phyloP scores from a whole-genome alignment of 2,888 invertebrate genomes.

The Acleris emargana region DNA sequence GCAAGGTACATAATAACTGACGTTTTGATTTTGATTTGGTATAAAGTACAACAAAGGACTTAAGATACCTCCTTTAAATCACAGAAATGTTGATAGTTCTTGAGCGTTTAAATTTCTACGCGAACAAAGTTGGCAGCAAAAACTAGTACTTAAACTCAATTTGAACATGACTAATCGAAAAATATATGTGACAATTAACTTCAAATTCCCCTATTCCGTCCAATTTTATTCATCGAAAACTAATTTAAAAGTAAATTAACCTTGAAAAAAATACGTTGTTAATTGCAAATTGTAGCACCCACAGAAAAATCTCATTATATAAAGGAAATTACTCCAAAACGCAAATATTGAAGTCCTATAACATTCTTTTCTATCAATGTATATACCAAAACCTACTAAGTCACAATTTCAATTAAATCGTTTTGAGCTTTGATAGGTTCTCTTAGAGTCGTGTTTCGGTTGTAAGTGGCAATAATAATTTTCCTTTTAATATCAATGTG shows the following conservation, averaged over 20 bases:
- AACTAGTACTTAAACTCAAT: no score
- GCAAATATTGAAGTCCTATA: constrained; percentile 66
- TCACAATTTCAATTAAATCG: constrained; percentile 9
- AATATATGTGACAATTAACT: no score
- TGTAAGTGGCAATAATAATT: constrained; percentile 54
- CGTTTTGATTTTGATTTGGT: no score
- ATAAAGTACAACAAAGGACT: no score
- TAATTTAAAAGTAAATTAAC: constrained; percentile 12
- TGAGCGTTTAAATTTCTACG: no score
- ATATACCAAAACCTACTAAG: constrained; percentile 43
- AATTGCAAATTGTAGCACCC: constrained; percentile 28
- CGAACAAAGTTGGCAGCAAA: no score
- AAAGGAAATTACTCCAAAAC: constrained; percentile 62
- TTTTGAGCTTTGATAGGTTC: constrained; percentile 33
- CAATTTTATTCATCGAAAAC: background rate
- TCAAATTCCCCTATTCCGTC: background rate
- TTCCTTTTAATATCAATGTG: constrained; percentile 54
- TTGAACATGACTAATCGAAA: no score
- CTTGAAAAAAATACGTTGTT: constrained; percentile 5
- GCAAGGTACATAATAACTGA: no score
- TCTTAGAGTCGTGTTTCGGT: constrained; percentile 40
- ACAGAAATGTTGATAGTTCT: no score
- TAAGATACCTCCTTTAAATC: no score
- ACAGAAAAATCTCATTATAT: constrained; percentile 53
- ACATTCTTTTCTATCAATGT: constrained; percentile 49